Conservation (phyloP, 2,888 invertebrate species). For the Microctonus hyperodae region DNA sequence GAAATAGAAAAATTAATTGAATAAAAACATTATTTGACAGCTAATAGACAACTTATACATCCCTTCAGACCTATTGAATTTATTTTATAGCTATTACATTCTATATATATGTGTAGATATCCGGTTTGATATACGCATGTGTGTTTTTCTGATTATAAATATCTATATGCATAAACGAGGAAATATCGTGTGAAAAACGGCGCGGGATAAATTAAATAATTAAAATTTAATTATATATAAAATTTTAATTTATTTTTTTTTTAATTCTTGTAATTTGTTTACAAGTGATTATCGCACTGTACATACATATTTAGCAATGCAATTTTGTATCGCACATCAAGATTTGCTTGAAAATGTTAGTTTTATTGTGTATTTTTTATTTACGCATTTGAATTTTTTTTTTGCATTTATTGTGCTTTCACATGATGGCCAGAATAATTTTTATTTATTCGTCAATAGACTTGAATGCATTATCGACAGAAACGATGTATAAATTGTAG, state of each 20-base stretch:
- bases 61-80: neutral
- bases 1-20: neutral
- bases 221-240: slow-evolving; percentile 1
- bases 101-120: neutral
- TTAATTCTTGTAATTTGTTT: slow-evolving; percentile 1
- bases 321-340: neutral
- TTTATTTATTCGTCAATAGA: neutral
- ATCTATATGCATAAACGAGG: neutral
- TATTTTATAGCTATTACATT: neutral
- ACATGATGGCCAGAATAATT: neutral
- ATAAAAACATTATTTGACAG: neutral
- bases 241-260: slow-evolving; percentile 7
- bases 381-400: neutral
- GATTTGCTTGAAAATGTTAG: neutral
- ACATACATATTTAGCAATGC: slow-evolving; percentile 9
- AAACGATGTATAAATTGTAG: slow-evolving; percentile 1
- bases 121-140: neutral
- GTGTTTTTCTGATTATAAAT: neutral
- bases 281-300: slow-evolving; percentile 8
- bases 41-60: neutral
- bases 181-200: neutral
- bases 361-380: neutral
- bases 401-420: slow-evolving; percentile 13
- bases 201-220: neutral
- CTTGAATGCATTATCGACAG: neutral